Base-by-base conservation (phyloP, 2,888 invertebrate species). In the Drosophila melanosoma region DNA sequence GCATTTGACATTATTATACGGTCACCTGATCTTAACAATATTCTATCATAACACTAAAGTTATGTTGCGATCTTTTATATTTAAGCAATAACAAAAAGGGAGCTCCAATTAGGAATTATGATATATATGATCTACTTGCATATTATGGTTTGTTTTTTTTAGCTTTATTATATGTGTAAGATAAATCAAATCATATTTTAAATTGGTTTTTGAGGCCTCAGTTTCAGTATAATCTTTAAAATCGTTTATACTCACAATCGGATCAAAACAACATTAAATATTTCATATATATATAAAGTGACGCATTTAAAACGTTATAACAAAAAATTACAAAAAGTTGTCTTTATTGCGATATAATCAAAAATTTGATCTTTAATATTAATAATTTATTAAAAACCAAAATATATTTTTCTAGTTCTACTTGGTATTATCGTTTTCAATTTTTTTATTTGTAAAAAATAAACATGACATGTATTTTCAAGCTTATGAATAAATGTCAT, bases 381-480 rank as follows among this genome's bases (percentile, higher is more conserved):
- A 20, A 23, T 17, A 20, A 15, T 36, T 15, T 6, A 15, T 15
- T 36, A 3, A 3, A 6, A 10, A n/a, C 2, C n/a, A 40, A 40
- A 8, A n/a, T 8, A 42, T 11, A n/a, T 5, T 42, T 42, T 10
- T 0, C 10, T 4, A 5, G 8, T 11, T 42, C 4, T 3, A 36
- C 7, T 15, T 36, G 36, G 36, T 1, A 0, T n/a, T 42, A 11
- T 2, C 0, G 8, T n/a, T 40, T 40, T 7, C 0, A 7, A 7
- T 20, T 45, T 12, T 1, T 15, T 12, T 0, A 3, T 12, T 12
- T 20, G 3, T 7, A n/a, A 11, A 7, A 45, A 6, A 7, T 1
- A 20, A 20, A 20, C 12, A 45, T 3, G 20, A 20, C 1, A 3
- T 20, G 42, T 3, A 12, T 20, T 12, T 42, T 42, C 7, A 3